Conservation (phyloP, 92 coral and sea anemone genomes). For the Epizoanthus scotinus region DNA sequence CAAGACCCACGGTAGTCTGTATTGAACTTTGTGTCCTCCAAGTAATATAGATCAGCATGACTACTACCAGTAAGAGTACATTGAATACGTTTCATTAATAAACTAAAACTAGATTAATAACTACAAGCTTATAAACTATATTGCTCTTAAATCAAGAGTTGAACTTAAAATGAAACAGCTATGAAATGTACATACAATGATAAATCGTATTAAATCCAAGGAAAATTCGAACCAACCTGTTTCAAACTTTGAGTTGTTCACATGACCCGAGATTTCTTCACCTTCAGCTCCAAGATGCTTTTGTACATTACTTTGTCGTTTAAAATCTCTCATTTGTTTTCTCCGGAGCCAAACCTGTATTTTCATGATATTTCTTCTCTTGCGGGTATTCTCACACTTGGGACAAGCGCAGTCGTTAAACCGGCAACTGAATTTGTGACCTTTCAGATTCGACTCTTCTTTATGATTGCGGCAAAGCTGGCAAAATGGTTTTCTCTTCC, state of each 20-base stretch:
- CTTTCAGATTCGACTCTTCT: conserved; percentile 60
- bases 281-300: neutral
- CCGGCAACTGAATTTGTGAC: conserved; percentile 68
- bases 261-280: neutral
- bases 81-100: neutral
- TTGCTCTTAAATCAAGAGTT: too few relatives aligned
- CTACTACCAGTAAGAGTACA: too few relatives aligned
- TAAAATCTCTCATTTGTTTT: conserved; percentile 74
- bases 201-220: too few relatives aligned
- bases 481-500: conserved; percentile 60
- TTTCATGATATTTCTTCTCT: conserved; percentile 71
- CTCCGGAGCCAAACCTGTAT: conserved; percentile 78
- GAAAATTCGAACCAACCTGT: conserved; percentile 12
- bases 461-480: conserved; percentile 81
- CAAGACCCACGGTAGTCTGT: neutral
- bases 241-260: neutral
- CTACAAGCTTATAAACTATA: too few relatives aligned
- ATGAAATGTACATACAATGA: neutral
- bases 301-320: neutral
- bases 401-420: conserved; percentile 65
- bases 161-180: neutral
- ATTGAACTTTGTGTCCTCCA: too few relatives aligned
- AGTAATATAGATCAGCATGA: too few relatives aligned
- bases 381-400: conserved; percentile 64
- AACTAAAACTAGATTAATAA: too few relatives aligned